Evolutionary conservation across 1,140 invertebrate species (phyloP).

Genomic region (Drosophila truncata): DNA sequence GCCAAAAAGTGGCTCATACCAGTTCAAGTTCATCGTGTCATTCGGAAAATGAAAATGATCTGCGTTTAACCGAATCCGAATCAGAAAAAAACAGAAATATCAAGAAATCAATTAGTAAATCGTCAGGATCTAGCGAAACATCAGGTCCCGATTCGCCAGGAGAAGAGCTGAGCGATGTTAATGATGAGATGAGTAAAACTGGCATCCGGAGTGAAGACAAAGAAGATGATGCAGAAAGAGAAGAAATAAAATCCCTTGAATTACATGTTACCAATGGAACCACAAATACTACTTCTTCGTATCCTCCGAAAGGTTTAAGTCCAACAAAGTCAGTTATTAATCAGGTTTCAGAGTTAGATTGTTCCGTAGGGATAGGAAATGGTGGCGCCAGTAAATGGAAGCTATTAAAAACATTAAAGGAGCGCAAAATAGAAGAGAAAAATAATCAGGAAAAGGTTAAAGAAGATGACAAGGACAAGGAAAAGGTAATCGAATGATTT

Average conservation of each 20-base stretch:
- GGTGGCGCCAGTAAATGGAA: conserved; percentile 92
- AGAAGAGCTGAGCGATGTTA: conserved; percentile 89
- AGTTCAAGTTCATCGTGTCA: conserved; percentile 64
- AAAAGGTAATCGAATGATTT: conserved; percentile 86
- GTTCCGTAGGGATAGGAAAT: conserved; percentile 26
- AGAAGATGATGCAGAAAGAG: not conserved
- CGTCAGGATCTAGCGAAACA: conserved; percentile 93
- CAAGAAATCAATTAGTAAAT: conserved; percentile 16
- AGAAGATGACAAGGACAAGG: conserved; percentile 89
- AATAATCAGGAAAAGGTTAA: conserved; percentile 87
- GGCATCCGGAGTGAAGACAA: not conserved
- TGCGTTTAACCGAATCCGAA: not conserved
- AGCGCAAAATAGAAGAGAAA: conserved; percentile 94
- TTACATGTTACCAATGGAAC: not conserved
- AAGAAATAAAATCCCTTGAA: not conserved
- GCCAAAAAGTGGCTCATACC: conserved; percentile 13
- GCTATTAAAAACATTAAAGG: conserved; percentile 94
- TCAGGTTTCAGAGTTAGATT: conserved; percentile 62
- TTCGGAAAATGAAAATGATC: conserved; percentile 56
- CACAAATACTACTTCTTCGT: not conserved
- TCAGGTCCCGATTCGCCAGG: conserved; percentile 93
- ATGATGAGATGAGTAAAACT: conserved; percentile 86
- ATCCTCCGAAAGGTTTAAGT: conserved; percentile 3
- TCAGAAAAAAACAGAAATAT: conserved; percentile 7
- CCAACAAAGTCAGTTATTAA: conserved; percentile 47